Evolutionary conservation across 2,113 vertebrate species (phyloP).

Genomic region (Montifringilla adamsi): DNA sequence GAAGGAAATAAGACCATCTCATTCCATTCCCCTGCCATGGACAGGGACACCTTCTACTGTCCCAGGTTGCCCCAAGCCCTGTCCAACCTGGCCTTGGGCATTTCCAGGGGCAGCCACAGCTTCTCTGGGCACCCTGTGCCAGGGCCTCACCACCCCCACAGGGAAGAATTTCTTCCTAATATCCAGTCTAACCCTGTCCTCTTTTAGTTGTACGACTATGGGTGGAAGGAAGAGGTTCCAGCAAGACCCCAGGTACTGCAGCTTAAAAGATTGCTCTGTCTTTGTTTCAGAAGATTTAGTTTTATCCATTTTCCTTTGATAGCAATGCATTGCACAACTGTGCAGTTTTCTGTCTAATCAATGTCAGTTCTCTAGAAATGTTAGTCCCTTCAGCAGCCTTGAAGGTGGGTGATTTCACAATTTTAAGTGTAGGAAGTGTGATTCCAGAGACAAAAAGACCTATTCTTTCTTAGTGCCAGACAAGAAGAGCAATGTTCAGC

Average conservation of each 20-base stretch:
- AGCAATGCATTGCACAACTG: not conserved
- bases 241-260: not conserved
- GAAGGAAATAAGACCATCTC: not conserved
- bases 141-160: not conserved
- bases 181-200: not conserved
- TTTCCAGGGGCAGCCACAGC: not conserved
- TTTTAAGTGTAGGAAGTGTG: not conserved
- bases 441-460: not conserved
- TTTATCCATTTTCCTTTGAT: not conserved
- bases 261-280: not conserved
- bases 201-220: rapidly evolving
- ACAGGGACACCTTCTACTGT: not conserved
- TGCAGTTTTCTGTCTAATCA: not conserved
- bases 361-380: not conserved
- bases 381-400: not conserved
- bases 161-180: not conserved
- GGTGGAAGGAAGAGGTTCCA: not conserved
- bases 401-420: not conserved
- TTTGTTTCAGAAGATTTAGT: not conserved
- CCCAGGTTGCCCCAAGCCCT: not conserved
- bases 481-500: not conserved
- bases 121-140: not conserved
- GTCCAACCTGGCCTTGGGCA: not conserved
- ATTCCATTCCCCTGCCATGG: not conserved
- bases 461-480: not conserved